These are phyloP conservation scores for Phrixothrix hirtus DNA, from an alignment of 2,888 invertebrate species.

Conservation along the genomic window DNA sequence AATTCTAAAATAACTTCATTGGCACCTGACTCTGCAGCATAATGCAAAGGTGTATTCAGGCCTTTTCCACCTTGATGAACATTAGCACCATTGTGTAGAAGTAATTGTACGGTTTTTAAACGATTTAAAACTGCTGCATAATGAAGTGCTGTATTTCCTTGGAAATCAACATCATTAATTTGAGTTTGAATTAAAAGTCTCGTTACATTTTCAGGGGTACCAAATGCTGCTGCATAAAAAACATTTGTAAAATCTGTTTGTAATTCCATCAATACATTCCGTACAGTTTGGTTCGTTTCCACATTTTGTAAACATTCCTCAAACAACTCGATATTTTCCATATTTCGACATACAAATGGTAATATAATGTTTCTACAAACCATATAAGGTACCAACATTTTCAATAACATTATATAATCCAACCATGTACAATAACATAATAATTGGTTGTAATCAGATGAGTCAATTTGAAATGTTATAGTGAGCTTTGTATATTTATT, in stretches of 20 bases:
- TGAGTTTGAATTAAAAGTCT: too few species aligned
- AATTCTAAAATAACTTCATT: not conserved
- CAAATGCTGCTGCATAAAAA: slow-evolving; percentile 3
- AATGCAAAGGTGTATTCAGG: not conserved
- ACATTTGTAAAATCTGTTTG: not conserved
- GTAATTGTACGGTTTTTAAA: not conserved
- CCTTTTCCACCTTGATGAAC: not conserved
- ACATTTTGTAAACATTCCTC: not conserved
- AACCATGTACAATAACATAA: not conserved
- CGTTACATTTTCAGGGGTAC: not conserved
- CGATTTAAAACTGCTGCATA: not conserved
- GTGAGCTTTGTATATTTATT: not conserved
- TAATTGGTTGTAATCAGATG: not conserved
- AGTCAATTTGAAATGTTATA: not conserved
- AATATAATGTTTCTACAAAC: not conserved
- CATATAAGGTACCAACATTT: not conserved
- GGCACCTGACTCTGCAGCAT: not conserved
- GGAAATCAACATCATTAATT: too few species aligned
- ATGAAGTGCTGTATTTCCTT: not conserved
- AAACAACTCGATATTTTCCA: not conserved
- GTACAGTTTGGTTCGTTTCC: not conserved
- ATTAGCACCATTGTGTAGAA: slow-evolving; percentile 1
- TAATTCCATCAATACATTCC: not conserved
- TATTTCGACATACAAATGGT: not conserved
- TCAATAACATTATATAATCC: not conserved